Evolutionary conservation across 2,888 invertebrate genomes (phyloP), one percentile per base, ranked within the genome.

Genomic region (Tridacna crocea): DNA sequence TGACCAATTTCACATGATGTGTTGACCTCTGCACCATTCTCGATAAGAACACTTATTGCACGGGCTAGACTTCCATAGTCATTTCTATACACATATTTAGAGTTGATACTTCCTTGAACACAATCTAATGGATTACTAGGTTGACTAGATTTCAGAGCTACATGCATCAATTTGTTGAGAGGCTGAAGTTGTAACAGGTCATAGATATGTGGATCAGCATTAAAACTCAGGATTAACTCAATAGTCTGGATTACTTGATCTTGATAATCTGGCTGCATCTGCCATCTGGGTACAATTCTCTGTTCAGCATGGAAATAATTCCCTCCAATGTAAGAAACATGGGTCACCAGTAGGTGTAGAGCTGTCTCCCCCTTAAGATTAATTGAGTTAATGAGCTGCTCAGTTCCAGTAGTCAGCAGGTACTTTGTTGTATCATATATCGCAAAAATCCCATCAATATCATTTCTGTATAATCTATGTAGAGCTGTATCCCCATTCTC

Each of bases 321-420:
- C 11, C 91, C 91, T 8, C 91, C 91, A 46, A 91, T 89, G 80
- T 97, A 92, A 11, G 90, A 90, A 66, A 95, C 95, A 77, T 95
- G 94, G n/a, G 95, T 96, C 12, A 93, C 90, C 24, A 94, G 88
- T 80, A 93, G 89, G 94, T 97, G 97, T 17, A 97, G 94, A 0
- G 97, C 96, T 0, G 97, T 97, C 93, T 97, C 97, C 0, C 96
- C 96, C 75, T 97, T 94, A 58, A 96, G 96, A 92, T 97, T 97
- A 0, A 96, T 96, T 74, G 96, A 96, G 92, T 97, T 97, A 68
- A 97, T 96, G 76, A 96, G 94, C 89, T 97, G 92, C 82, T 94
- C 96, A 87, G 97, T 96, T 0, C 97, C 97, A 79, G 96, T 96
- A 88, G 97, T 97, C 72, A 97, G 94, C 68, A 97, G 94, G 77